Base-by-base conservation (phyloP, 2,888 invertebrate genomes). In the Plusia festucae region DNA sequence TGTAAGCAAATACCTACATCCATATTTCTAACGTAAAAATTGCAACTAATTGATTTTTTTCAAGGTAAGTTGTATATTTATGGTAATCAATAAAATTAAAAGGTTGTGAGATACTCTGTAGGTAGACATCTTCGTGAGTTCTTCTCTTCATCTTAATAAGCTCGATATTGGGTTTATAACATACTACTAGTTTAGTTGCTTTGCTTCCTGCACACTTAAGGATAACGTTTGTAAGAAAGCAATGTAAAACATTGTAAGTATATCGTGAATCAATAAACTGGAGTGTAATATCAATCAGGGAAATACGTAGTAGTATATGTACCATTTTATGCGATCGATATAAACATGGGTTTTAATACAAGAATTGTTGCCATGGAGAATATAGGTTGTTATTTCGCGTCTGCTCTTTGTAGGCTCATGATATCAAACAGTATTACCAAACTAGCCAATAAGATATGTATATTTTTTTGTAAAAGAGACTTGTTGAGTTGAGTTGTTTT, bases 261-360 rank as follows among this genome's bases (percentile, higher is more conserved):
- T 70, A 79, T 75, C 68, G 71, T 73, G 78, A 76, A 80, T 73
- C 83, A 85, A 89, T 90, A 88, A 89, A 87, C 71, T 76, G 70
- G 79, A 85, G 85, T 82, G 86, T 85, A 87, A 84, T 88, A 89
- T 87, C 86, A 85, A 90, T 91, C 88, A 88, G 88, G 88, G 88
- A 89, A 86, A 74, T 15, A n/a, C 40, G 40, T n/a, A 40, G 30
- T 9, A 5, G 13, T 34, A 40, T 78, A 77, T 83, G 83, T 86
- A 80, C 64, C 69, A 82, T 80, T 92, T 91, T 90, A 91, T 85
- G 85, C 81, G 80, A 78, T 76, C 80, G 76, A 63, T 79, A 88
- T 91, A 90, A 91, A 85, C 67, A 46, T 60, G 52, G 20, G 52
- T 64, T 65, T 57, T 53, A 68, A 34, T 61, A 70, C 53, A 58